A percentile compares a stretch with the other conserved stretches of the same genome.
phyloP scores from a whole-genome alignment of 1,140 invertebrate genomes.

The Formica selysi region DNA sequence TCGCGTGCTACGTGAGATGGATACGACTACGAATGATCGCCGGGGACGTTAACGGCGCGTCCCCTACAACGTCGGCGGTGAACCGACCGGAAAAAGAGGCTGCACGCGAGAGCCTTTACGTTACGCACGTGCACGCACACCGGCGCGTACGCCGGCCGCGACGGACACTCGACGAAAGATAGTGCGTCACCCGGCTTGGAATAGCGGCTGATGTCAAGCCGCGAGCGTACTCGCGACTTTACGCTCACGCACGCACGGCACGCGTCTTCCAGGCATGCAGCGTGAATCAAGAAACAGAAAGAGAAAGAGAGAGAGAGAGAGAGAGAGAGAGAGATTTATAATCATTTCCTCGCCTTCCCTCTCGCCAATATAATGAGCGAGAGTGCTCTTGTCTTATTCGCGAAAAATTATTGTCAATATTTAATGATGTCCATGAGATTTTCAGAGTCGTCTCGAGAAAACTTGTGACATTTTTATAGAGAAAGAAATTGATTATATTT shows the following conservation, averaged over 20 bases:
- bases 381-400: not conserved
- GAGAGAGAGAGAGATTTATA: not conserved
- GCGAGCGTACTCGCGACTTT: constrained; percentile 45
- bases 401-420: not conserved
- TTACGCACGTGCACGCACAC: constrained; percentile 50
- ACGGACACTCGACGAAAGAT: constrained; percentile 50
- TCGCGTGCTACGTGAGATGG: constrained; percentile 10
- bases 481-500: too few relatives aligned
- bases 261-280: not conserved
- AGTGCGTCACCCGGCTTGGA: constrained; percentile 84
- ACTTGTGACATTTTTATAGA: not conserved
- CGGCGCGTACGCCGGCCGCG: constrained; percentile 58
- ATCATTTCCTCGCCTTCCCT: not conserved
- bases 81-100: constrained; percentile 58
- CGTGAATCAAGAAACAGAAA: not conserved
- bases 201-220: constrained; percentile 85
- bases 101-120: constrained; percentile 49
- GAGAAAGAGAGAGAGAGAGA: not conserved
- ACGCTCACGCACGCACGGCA: constrained; percentile 4
- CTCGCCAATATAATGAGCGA: not conserved
- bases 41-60: not conserved
- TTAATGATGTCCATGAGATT: not conserved
- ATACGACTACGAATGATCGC: constrained; percentile 14
- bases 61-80: not conserved
- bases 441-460: not conserved